Evolutionary conservation across 2,888 invertebrate genomes (phyloP).

Genomic region (Leptinotarsa tumamoca): DNA sequence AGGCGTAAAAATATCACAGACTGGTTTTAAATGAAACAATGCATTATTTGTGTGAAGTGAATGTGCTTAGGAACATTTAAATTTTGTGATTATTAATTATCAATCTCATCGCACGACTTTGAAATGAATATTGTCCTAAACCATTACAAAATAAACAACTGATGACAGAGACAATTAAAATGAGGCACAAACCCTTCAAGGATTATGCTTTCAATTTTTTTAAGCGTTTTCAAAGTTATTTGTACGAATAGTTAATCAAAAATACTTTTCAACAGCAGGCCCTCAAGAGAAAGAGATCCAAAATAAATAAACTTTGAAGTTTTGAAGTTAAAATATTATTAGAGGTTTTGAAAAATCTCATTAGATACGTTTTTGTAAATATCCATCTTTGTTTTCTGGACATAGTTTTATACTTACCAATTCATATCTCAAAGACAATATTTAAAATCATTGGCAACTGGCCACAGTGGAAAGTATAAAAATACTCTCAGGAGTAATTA

Average conservation of each 20-base stretch:
- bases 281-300: no score
- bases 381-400: neutral
- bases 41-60: neutral
- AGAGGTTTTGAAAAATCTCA: no score
- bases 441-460: no score
- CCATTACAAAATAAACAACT: neutral
- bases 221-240: no score
- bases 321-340: no score
- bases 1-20: conserved; percentile 31
- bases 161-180: no score
- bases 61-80: conserved; percentile 6
- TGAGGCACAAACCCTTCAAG: neutral
- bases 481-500: neutral
- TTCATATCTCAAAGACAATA: neutral
- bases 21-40: conserved; percentile 26
- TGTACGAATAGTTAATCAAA: no score
- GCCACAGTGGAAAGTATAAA: neutral
- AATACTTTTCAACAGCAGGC: no score
- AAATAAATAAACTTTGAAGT: no score
- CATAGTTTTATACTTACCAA: conserved; percentile 1
- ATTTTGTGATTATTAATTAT: neutral
- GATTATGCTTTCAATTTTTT: no score
- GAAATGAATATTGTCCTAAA: neutral
- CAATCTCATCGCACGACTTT: neutral
- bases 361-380: conserved; percentile 4